Conservation (phyloP, 2,797 vertebrate genomes). For the Tamandua tetradactyla region DNA sequence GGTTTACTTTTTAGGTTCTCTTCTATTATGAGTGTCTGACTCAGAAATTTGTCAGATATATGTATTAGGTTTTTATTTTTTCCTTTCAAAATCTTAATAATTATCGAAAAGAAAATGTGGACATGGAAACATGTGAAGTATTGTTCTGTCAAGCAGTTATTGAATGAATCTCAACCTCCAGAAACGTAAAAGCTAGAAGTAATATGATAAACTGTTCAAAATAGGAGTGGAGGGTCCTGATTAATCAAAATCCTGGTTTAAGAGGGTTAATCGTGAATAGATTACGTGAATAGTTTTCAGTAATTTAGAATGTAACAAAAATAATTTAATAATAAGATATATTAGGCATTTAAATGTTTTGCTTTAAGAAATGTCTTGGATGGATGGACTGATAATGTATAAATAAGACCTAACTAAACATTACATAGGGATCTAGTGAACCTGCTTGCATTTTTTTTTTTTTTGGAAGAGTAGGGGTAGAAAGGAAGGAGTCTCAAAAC, state of each 20-base stretch:
- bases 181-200: neutral
- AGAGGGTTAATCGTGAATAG: neutral
- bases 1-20: neutral
- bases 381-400: neutral
- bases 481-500: neutral
- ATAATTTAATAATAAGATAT: conserved; percentile 8
- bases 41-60: conserved; percentile 2
- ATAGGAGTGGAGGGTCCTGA: neutral
- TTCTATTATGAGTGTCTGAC: neutral
- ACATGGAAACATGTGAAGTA: neutral
- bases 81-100: neutral
- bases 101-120: conserved; percentile 10
- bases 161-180: conserved; percentile 30
- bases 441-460: conserved; percentile 28
- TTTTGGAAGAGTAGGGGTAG: neutral
- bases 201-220: conserved; percentile 33
- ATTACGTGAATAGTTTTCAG: neutral
- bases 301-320: neutral
- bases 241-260: conserved; percentile 30
- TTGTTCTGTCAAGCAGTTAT: neutral
- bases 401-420: conserved; percentile 1
- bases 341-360: conserved; percentile 13
- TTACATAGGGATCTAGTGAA: neutral
- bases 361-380: neutral
- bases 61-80: conserved; percentile 26